Evolutionary conservation across 1,140 invertebrate species (phyloP).

Genomic region (Conopomorpha cramerella): DNA sequence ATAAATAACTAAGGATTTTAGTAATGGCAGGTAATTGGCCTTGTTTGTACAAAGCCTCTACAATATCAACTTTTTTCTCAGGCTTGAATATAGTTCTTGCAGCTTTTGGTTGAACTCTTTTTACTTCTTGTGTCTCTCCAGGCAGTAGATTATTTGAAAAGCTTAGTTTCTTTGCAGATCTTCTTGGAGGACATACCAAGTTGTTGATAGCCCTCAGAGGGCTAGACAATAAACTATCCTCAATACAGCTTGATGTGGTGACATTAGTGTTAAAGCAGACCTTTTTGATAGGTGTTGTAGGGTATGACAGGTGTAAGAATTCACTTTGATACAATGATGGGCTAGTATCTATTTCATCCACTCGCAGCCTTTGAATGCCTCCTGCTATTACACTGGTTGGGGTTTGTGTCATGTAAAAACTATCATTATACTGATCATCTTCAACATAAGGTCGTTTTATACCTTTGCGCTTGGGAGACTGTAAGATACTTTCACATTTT

Average conservation of each 20-base stretch:
- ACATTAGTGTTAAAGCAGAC: slow-evolving; percentile 29
- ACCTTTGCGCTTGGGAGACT: slow-evolving; percentile 24
- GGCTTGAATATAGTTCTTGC: slow-evolving; percentile 19
- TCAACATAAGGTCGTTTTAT: slow-evolving; percentile 27
- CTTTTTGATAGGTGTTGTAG: slow-evolving; percentile 41
- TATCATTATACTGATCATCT: slow-evolving; percentile 12
- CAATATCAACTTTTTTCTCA: slow-evolving; percentile 45
- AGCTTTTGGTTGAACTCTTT: slow-evolving; percentile 6
- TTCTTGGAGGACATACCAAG: slow-evolving; percentile 7
- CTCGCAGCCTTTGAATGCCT: slow-evolving; percentile 16
- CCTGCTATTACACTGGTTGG: slow-evolving; percentile 39
- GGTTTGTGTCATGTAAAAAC: slow-evolving; percentile 17
- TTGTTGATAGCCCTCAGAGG: slow-evolving; percentile 4
- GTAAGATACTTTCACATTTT: slow-evolving; percentile 12
- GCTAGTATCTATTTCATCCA: slow-evolving; percentile 12
- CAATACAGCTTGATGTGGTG: slow-evolving; percentile 9
- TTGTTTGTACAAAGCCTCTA: slow-evolving; percentile 31
- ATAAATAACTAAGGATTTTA: slow-evolving; percentile 38
- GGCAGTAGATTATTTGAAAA: too few species aligned
- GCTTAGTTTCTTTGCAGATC: slow-evolving; percentile 26
- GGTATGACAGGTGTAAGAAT: slow-evolving; percentile 16
- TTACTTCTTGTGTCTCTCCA: too few species aligned
- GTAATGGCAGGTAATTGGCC: slow-evolving; percentile 25
- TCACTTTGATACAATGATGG: slow-evolving; percentile 12
- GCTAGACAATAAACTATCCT: slow-evolving; percentile 2